A percentile compares a stretch with the other conserved stretches of the same genome.
These are phyloP conservation scores for Tenualosa thibaudeaui DNA, from an alignment of 2,797 vertebrate species.

Conservation along the genomic window DNA sequence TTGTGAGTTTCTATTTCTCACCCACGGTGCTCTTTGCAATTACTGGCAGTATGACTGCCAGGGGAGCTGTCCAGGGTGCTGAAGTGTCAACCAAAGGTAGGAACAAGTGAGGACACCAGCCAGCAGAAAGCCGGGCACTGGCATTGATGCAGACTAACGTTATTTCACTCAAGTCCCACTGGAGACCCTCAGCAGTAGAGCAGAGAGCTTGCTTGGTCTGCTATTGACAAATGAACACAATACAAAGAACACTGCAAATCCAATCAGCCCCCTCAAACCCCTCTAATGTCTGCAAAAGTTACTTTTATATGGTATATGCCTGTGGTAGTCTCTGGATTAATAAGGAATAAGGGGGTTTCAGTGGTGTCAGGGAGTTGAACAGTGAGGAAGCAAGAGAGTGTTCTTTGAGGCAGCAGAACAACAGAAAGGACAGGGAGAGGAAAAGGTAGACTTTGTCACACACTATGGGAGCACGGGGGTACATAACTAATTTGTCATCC, in stretches of 20 bases:
- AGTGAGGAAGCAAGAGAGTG: neutral
- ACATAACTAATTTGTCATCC: neutral
- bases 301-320: neutral
- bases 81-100: neutral
- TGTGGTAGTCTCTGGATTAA: neutral
- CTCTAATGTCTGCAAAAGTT: neutral
- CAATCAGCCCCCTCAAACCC: neutral
- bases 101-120: neutral
- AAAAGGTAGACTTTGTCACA: neutral
- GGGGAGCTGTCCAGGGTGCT: constrained; percentile 16
- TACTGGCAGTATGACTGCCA: neutral
- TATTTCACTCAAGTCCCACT: no score
- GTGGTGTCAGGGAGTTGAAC: neutral
- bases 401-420: neutral
- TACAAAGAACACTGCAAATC: neutral
- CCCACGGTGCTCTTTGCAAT: neutral
- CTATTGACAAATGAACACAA: neutral
- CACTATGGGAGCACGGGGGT: neutral
- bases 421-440: neutral
- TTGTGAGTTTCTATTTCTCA: neutral
- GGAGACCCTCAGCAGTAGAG: neutral
- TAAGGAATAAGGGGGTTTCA: neutral
- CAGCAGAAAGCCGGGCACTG: neutral
- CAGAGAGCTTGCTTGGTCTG: neutral
- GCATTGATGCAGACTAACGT: neutral